Evolutionary conservation across 2,113 vertebrate species (phyloP).

Genomic region (Cephalopholis sonnerati): DNA sequence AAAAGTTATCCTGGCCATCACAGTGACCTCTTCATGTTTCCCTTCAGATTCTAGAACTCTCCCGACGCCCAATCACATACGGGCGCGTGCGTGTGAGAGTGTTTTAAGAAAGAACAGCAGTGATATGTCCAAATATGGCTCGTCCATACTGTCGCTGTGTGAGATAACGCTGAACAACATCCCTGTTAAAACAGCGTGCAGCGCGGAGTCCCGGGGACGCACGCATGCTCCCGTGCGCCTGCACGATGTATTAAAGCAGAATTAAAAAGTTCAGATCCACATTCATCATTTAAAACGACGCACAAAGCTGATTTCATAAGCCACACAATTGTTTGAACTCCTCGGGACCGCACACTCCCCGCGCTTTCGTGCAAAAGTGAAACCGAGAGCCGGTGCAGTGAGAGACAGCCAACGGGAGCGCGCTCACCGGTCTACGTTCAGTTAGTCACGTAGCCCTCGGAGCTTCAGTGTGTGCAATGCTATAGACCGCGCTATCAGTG

Average conservation of each 20-base stretch:
- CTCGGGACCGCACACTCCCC: background rate
- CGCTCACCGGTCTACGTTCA: conserved; percentile 78
- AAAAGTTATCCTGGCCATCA: background rate
- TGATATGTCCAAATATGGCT: background rate
- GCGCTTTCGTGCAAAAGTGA: conserved; percentile 37
- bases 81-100: background rate
- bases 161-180: background rate
- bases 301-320: background rate
- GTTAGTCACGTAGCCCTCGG: conserved; percentile 84
- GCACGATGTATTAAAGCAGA: background rate
- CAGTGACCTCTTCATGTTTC: background rate
- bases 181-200: background rate
- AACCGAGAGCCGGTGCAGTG: conserved; percentile 16
- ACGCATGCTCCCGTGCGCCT: background rate
- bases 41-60: background rate
- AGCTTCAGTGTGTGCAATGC: background rate
- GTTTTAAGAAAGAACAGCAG: background rate
- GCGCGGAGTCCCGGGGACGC: too few species aligned
- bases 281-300: too few species aligned
- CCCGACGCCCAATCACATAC: background rate
- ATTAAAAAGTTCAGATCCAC: background rate
- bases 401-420: conserved; percentile 46
- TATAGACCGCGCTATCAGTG: background rate
- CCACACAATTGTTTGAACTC: background rate
- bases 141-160: background rate